A percentile compares a stretch with the other conserved stretches of the same genome.
Conservation (phyloP, 2,113 vertebrate species). For the Uria aalge region DNA sequence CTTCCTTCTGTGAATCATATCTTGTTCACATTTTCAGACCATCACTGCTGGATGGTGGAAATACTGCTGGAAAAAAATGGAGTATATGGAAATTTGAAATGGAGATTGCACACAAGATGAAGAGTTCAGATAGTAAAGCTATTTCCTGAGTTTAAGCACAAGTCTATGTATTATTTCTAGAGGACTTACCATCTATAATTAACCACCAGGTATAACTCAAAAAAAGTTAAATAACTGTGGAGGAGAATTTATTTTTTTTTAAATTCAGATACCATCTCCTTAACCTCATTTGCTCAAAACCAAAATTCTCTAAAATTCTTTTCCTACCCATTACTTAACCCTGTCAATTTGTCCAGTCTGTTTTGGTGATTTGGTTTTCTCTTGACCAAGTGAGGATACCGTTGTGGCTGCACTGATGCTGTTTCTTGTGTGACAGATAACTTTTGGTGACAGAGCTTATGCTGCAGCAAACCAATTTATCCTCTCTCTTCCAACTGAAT, state of each 20-base stretch:
- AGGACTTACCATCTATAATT: not conserved
- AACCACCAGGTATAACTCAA: not conserved
- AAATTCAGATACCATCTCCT: fast-evolving
- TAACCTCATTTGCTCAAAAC: not conserved
- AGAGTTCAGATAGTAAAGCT: not conserved
- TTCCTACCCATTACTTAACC: not conserved
- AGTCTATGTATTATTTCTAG: not conserved
- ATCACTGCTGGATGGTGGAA: not conserved
- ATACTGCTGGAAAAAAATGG: not conserved
- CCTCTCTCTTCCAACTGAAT: not conserved
- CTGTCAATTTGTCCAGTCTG: not conserved
- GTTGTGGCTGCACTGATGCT: not conserved
- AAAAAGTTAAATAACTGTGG: not conserved
- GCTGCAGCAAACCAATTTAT: not conserved
- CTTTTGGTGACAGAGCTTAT: not conserved
- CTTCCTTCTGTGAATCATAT: not conserved
- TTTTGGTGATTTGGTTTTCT: not conserved
- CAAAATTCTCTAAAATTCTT: not conserved
- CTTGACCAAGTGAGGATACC: not conserved
- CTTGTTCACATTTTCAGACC: not conserved
- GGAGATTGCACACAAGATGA: not conserved
- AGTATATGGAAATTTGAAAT: not conserved
- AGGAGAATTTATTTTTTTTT: not conserved
- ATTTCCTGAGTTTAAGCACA: not conserved
- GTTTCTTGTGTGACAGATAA: not conserved